Evolutionary conservation across 2,888 invertebrate genomes (phyloP).

Genomic region (Unio delphinus): DNA sequence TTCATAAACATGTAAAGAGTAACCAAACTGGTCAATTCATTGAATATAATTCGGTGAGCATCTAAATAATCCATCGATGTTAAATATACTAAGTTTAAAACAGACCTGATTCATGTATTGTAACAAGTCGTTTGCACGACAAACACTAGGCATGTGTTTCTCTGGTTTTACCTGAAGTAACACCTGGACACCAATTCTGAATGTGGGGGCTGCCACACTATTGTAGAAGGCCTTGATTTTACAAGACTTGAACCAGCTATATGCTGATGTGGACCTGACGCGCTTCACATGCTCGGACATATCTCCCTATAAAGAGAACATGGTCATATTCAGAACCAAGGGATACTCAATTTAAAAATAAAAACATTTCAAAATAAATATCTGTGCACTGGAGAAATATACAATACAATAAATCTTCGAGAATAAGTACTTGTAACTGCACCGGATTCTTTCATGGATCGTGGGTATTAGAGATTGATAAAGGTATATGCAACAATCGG

Average conservation of each 20-base stretch:
- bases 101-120: too few relatives aligned
- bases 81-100: too few relatives aligned
- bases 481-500: background rate
- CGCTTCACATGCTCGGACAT: conserved; percentile 50
- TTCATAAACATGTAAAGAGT: too few relatives aligned
- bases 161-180: conserved; percentile 81
- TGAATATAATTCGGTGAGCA: too few relatives aligned
- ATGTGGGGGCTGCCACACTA: conserved; percentile 68
- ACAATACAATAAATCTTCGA: too few relatives aligned
- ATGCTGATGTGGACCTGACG: conserved; percentile 63
- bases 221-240: conserved; percentile 94
- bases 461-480: background rate
- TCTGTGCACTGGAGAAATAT: too few relatives aligned
- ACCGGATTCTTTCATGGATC: too few relatives aligned
- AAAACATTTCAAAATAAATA: background rate
- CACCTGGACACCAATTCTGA: conserved; percentile 81
- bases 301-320: conserved; percentile 42
- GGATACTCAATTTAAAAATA: background rate
- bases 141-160: background rate
- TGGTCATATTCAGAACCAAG: background rate
- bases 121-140: background rate
- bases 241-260: conserved; percentile 84
- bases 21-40: too few relatives aligned
- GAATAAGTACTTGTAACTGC: too few relatives aligned
- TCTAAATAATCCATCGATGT: too few relatives aligned